These are phyloP conservation scores for Erithacus rubecula DNA, from an alignment of 2,797 vertebrate genomes.

Conservation along the genomic window DNA sequence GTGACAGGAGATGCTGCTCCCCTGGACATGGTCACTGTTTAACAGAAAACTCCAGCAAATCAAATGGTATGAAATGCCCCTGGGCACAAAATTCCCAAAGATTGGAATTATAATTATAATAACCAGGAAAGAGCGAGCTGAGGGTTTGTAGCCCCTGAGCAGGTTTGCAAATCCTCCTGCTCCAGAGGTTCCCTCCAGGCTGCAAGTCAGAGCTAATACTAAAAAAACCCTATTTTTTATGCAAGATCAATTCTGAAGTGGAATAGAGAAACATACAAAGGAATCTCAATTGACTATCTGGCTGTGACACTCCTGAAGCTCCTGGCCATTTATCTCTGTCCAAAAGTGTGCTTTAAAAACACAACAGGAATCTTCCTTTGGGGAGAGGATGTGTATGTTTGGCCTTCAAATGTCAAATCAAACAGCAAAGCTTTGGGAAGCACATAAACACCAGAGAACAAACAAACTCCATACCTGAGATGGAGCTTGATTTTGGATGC, in stretches of 20 bases:
- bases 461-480: conserved; percentile 6
- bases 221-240: background rate
- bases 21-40: rapidly evolving
- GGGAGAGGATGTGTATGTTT: background rate
- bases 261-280: background rate
- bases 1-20: background rate
- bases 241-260: conserved; percentile 11
- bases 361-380: background rate
- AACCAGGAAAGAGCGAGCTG: rapidly evolving
- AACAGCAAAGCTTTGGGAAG: background rate
- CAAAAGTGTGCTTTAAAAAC: conserved; percentile 28
- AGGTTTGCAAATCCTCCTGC: background rate
- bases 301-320: background rate
- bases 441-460: background rate
- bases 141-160: background rate
- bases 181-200: background rate
- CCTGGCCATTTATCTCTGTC: background rate
- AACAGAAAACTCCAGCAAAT: background rate
- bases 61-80: background rate
- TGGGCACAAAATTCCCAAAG: background rate
- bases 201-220: background rate
- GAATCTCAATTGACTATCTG: conserved; percentile 20
- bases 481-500: background rate
- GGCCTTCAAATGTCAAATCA: background rate
- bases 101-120: background rate